Evolutionary conservation across 2,888 invertebrate species (phyloP).

Genomic region (Ommatoiulus sabulosus): DNA sequence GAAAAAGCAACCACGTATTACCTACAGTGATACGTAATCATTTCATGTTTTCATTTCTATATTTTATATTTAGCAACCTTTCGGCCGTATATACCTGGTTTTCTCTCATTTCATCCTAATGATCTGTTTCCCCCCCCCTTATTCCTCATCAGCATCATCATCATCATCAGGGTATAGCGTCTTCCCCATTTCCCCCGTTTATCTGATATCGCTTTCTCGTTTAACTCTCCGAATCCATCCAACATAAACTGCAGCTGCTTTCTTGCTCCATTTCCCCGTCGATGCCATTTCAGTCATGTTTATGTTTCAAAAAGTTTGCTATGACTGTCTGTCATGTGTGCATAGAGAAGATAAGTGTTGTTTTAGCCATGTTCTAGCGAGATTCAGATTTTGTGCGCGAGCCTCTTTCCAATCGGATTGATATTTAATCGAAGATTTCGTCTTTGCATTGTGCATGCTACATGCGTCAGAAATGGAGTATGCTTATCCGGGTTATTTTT

Average conservation of each 20-base stretch:
- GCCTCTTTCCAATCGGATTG: conserved; percentile 45
- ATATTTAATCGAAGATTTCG: conserved; percentile 45
- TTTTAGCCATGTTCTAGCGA: conserved; percentile 45
- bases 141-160: neutral
- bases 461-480: conserved; percentile 25
- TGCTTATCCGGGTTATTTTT: neutral
- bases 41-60: too few species aligned
- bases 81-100: neutral
- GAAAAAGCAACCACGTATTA: too few species aligned
- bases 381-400: conserved; percentile 38
- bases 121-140: neutral
- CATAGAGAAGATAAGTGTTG: conserved; percentile 35
- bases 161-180: neutral
- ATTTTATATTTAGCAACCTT: neutral
- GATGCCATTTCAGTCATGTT: neutral
- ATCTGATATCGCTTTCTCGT: neutral
- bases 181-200: neutral
- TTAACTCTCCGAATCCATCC: neutral
- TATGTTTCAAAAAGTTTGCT: neutral
- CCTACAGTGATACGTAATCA: too few species aligned
- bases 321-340: neutral
- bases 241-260: conserved; percentile 3
- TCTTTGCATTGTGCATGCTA: conserved; percentile 43
- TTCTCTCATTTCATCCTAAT: neutral
- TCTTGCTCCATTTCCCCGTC: neutral